phyloP scores from a whole-genome alignment of 2,888 invertebrate genomes.

The Rhamphomyia laevipes region DNA sequence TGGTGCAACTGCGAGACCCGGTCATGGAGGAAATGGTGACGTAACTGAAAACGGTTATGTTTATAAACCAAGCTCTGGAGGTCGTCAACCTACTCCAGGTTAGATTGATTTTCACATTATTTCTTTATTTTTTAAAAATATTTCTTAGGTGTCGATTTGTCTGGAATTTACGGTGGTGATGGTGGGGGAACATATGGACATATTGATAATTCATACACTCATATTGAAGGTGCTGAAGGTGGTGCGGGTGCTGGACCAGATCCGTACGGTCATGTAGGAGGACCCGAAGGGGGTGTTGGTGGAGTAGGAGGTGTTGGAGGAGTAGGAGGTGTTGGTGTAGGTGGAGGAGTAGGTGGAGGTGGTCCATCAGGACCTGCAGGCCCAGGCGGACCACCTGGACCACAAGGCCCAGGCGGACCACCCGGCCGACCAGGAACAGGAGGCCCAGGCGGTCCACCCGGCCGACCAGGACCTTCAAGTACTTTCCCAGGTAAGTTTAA shows the following conservation, averaged over 20 bases:
- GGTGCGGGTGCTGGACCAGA: conserved; percentile 15
- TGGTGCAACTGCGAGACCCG: no score
- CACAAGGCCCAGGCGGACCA: conserved; percentile 36
- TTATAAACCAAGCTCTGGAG: not conserved
- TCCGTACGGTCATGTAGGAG: conserved; percentile 11
- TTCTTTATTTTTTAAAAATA: conserved; percentile 19
- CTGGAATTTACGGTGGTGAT: conserved; percentile 7
- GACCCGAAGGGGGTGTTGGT: conserved; percentile 14
- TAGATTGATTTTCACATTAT: no score
- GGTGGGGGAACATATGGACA: conserved; percentile 6
- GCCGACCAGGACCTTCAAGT: conserved; percentile 28
- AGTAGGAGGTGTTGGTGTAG: conserved; percentile 22
- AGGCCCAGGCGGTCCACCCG: conserved; percentile 26
- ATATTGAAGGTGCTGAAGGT: conserved; percentile 22
- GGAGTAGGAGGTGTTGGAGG: conserved; percentile 17
- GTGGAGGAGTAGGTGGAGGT: conserved; percentile 21
- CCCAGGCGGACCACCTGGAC: conserved; percentile 31
- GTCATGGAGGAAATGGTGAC: no score
- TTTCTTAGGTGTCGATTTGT: conserved; percentile 10
- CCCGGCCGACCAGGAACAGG: conserved; percentile 6
- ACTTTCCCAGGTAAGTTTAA: conserved; percentile 13
- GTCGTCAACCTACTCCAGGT: not conserved
- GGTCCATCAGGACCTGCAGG: conserved; percentile 21
- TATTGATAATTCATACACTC: conserved; percentile 20
- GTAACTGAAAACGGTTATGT: not conserved